Conservation (phyloP, 2,113 vertebrate species). For the Progne subis region DNA sequence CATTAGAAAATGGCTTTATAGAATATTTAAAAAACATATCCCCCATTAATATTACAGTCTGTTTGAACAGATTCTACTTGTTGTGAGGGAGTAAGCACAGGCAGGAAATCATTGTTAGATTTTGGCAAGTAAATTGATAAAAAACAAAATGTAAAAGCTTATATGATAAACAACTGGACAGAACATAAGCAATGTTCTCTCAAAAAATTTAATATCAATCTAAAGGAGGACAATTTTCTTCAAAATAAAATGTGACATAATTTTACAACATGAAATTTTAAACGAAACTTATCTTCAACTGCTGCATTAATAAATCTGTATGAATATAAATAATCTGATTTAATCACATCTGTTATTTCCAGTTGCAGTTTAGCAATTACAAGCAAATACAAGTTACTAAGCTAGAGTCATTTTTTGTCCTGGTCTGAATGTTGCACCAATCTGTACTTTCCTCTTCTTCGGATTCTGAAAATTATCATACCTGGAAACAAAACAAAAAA, state of each 20-base stretch:
- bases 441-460: conserved; percentile 77
- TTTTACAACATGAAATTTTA: conserved; percentile 31
- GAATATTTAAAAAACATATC: background rate
- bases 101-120: background rate
- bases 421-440: conserved; percentile 72
- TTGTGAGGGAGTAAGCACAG: background rate
- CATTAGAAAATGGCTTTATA: background rate
- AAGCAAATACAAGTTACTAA: conserved; percentile 55
- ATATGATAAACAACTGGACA: background rate
- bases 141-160: background rate
- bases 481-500: conserved; percentile 66
- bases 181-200: background rate
- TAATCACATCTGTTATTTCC: background rate
- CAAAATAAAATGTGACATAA: conserved; percentile 63
- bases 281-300: conserved; percentile 50
- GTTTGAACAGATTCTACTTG: background rate
- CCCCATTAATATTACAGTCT: background rate
- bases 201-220: conserved; percentile 63
- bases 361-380: conserved; percentile 8
- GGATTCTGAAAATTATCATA: conserved; percentile 85
- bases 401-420: conserved; percentile 92
- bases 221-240: conserved; percentile 41
- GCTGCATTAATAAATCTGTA: conserved; percentile 34
- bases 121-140: background rate
- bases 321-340: conserved; percentile 57